These are phyloP conservation scores for Rousettus madagascariensis DNA, from an alignment of 2,797 vertebrate species.

Conservation along the genomic window DNA sequence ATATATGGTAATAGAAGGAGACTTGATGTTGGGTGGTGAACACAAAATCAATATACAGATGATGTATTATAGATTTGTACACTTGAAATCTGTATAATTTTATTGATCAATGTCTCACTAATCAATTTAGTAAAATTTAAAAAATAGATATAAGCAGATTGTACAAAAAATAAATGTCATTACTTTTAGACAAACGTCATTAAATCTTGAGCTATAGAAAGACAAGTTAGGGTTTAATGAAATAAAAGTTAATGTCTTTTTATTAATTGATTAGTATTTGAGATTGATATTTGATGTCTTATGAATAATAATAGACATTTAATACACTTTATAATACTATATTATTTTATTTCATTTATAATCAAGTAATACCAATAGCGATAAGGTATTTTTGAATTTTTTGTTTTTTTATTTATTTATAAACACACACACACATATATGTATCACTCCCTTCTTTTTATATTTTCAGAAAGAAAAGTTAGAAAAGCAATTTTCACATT, in stretches of 20 bases:
- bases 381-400: neutral
- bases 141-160: no score
- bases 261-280: neutral
- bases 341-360: neutral
- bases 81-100: no score
- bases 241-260: neutral
- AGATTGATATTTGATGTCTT: neutral
- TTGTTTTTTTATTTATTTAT: neutral
- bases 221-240: neutral
- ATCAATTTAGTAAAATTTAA: no score
- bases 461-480: neutral
- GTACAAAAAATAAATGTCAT: neutral
- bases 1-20: no score
- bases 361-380: neutral
- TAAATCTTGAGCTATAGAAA: neutral
- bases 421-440: no score
- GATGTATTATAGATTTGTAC: no score
- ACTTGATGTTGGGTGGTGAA: no score
- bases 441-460: neutral
- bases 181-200: neutral
- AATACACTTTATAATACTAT: neutral
- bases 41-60: no score
- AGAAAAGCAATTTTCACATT: neutral
- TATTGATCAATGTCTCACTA: no score
- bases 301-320: neutral